Percentiles rank a stretch among this genome's conserved stretches.
These are phyloP conservation scores for Calosoma granatense DNA, from an alignment of 1,140 invertebrate genomes.

Conservation along the genomic window DNA sequence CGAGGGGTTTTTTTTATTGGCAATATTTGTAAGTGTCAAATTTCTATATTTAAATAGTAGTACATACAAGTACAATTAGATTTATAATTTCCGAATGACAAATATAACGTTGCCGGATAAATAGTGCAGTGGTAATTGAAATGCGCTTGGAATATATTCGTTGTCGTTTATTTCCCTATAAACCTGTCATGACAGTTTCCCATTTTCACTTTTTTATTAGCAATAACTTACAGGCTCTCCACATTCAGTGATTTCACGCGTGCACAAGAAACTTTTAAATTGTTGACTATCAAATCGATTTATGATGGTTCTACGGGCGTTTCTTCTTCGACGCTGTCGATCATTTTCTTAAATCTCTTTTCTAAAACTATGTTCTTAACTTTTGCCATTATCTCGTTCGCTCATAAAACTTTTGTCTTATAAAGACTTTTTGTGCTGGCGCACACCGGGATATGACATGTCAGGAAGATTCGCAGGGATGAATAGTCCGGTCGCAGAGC, in stretches of 20 bases:
- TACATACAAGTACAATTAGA: no score
- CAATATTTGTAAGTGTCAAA: no score
- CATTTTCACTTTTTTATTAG: background rate
- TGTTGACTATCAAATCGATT: constrained; percentile 6
- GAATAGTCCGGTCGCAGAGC: no score
- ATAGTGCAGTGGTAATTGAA: background rate
- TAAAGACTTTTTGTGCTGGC: constrained; percentile 5
- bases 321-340: background rate
- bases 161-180: background rate
- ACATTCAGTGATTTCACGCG: background rate
- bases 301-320: background rate
- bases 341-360: constrained; percentile 6
- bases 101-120: no score
- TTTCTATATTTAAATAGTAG: no score
- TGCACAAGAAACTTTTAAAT: background rate
- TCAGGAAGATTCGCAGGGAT: no score
- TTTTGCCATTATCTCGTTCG: constrained; percentile 8
- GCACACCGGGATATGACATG: background rate
- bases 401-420: constrained; percentile 9
- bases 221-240: background rate
- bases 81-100: no score
- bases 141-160: background rate
- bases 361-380: constrained; percentile 9
- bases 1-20: no score
- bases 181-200: background rate